Base-by-base conservation (phyloP, 2,797 vertebrate genomes). In the Channa striata region DNA sequence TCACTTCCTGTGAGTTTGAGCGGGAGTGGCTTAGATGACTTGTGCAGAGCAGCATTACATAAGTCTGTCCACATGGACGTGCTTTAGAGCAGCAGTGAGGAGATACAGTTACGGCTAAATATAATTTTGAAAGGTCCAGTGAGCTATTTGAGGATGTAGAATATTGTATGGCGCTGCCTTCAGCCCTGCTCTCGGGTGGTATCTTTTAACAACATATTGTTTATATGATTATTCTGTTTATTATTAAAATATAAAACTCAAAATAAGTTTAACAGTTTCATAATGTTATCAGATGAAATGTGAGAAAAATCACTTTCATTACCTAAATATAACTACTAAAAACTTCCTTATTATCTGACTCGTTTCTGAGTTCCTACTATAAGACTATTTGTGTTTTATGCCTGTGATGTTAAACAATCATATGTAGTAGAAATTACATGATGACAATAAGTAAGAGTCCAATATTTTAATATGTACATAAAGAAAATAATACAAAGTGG, bases 41-140 rank as follows among this genome's bases (percentile, higher is more conserved):
- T 14, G 30, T 30, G 54, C 13, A 30, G 16, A 13, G 42, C 11
- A 13, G 50, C 20, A 14, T n/a, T 48, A 14, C 13, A n/a, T 21
- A 8, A 33, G 19, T 47, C 20, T 13, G 50, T 50, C 82, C 85
- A 80, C 84, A 57, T 0, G 68, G 74, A 11, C 66, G 77, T 59
- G 72, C 80, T 69, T 33, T 33, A 48, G 77, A 72, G 71, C 65
- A 43, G 49, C 20, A 19, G 40, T 7, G 44, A 33, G 21, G 0
- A 0, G 54, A 56, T 75, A 67, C 20, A 42, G 12, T 82, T 69
- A 48, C 65, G 40, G 59, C 52, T 43, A 49, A 11, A 62, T 68
- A 87, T 80, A 83, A 16, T 21, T 30, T 6, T 37, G 37, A 23
- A 39, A 54, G 49, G 19, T 42, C 9, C 54, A 40, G 17, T 14